Evolutionary conservation across 2,797 vertebrate species (phyloP), one percentile per base, ranked within the genome.

Genomic region (Falco columbarius): DNA sequence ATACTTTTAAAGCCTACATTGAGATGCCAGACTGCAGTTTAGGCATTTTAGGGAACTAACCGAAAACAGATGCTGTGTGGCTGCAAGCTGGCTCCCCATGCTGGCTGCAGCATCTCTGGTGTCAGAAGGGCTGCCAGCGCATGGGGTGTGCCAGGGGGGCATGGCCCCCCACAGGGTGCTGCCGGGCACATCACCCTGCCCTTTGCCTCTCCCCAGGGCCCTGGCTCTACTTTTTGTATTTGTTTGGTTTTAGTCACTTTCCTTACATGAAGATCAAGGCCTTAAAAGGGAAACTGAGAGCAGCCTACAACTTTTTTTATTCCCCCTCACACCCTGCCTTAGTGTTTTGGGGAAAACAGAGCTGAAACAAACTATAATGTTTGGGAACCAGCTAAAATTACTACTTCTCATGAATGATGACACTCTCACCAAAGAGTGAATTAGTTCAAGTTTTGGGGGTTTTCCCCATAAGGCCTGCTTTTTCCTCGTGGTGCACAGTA

Each of bases 91-190:
- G 46, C 55, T 90, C 36, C 54, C 16, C 1, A 3, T 0, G 0
- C n/a, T 74, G 66, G 29, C n/a, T 14, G 7, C 4, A 5, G 66
- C 49, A 81, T 62, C 38, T 21, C 32, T 29, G 52, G 63, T 3
- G 3, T 58, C 0, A 0, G 0, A 15, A 44, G 44, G 42, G 27
- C 71, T 75, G 40, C 40, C 36, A 47, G 36, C 19, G 29, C 0
- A 0, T 65, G 42, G 42, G 32, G 24, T 38, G 32, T 1, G 3
- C 2, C 1, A 7, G 8, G 21, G n/a, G 22, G 7, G 5, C 15
- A 29, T 0, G 3, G 15, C 3, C 27, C 61, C 15, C 30, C 0
- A 3, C 58, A 70, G 29, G 56, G 27, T 3, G 2, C 47, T 92
- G 27, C 32, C 0, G 0, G 71, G 40, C 9, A 16, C 18, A 36